A percentile compares a stretch with the other conserved stretches of the same genome.
Conservation (phyloP, 2,888 invertebrate species). For the Syrphus vitripennis region DNA sequence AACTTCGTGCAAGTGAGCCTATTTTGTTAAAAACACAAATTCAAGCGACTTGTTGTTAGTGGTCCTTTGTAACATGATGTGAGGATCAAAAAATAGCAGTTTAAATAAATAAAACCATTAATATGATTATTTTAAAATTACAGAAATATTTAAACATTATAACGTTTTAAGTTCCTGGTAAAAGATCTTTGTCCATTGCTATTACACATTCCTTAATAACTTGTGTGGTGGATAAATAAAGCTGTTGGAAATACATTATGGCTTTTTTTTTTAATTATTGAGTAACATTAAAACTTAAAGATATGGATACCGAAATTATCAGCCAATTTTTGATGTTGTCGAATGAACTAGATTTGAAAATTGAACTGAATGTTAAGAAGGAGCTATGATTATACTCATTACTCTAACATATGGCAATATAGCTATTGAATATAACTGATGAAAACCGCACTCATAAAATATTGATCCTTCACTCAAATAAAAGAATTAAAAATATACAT, state of each 20-base stretch:
- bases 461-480: constrained; percentile 39
- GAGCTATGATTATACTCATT: constrained; percentile 43
- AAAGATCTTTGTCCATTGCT: constrained; percentile 66
- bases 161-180: constrained; percentile 39
- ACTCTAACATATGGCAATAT: constrained; percentile 49
- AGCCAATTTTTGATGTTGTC: not conserved
- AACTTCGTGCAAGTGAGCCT: too few relatives aligned
- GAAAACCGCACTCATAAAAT: constrained; percentile 30
- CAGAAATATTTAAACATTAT: constrained; percentile 48
- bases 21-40: not conserved
- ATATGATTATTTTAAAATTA: not conserved
- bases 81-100: not conserved
- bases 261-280: constrained; percentile 13
- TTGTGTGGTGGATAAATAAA: constrained; percentile 14
- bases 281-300: constrained; percentile 47
- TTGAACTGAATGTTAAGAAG: constrained; percentile 39
- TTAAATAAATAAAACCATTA: not conserved
- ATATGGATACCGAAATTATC: not conserved
- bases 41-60: not conserved
- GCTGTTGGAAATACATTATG: constrained; percentile 29
- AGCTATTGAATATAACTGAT: constrained; percentile 33
- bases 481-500: constrained; percentile 20
- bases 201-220: constrained; percentile 65
- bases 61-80: not conserved
- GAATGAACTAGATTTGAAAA: constrained; percentile 43